Base-by-base conservation (phyloP, 2,797 vertebrate species). In the Sparus aurata region DNA sequence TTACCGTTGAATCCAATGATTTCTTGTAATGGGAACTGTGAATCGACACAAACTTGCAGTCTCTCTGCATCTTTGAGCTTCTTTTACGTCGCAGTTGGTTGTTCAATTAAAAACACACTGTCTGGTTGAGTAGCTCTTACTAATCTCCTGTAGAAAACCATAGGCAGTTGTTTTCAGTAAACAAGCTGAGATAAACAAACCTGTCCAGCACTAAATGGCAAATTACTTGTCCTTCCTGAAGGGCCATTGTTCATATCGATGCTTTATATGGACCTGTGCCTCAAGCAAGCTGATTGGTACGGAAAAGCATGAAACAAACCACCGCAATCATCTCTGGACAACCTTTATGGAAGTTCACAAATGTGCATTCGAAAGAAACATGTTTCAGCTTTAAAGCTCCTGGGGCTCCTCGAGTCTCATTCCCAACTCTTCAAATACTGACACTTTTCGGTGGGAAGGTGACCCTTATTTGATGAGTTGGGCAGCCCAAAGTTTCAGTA, bases 81-180 rank as follows among this genome's bases (percentile, higher is more conserved):
- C 47, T 52, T 73, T 52, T 16, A 66, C 15, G 12, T 60, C 41
- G 38, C 8, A 50, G 45, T 59, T 15, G 55, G 54, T 65, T 80
- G 15, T 64, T 11, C 23, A 16, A 5, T 45, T 30, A 63, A 34
- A 68, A 38, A 61, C 16, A 20, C 25, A 10, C 23, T 17, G 12
- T 20, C 7, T 41, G 20, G 12, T 20, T 65, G 25, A 50, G 60
- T 65, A 13, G 25, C 60, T 63, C 17, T 46, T n/a, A 47, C 54
- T 54, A 30, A 46, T 4, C 22, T 2, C 22, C 34, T 5, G 12
- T 50, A 34, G 17, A 18, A 41, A 53, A 53, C 30, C 15, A 18
- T 17, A 41, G 4, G 13, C 30, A 67, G 30, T n/a, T 52, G 52
- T 69, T 68, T 54, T 25, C 16, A 43, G 50, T 30, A 12, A 54